Conservation (phyloP, 53 echinoderm and acorn worm species). For the Echinarachnius parma region DNA sequence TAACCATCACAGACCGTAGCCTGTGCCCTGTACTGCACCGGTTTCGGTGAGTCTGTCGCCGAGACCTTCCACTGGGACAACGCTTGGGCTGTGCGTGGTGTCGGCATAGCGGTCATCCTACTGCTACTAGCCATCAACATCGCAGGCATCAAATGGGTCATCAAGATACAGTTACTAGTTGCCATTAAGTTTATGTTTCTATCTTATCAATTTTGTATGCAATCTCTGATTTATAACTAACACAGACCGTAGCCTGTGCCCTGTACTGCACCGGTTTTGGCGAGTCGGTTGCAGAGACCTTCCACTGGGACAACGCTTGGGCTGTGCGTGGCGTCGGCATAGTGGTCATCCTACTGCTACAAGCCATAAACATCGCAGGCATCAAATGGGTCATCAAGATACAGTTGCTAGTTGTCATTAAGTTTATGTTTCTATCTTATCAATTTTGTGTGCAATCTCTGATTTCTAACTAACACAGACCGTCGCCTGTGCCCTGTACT, state of each 20-base stretch:
- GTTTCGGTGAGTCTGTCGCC: constrained; percentile 94
- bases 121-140: constrained; percentile 92
- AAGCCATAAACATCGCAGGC: constrained; percentile 95
- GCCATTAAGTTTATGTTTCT: neutral
- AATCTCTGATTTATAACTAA: no score
- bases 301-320: constrained; percentile 91
- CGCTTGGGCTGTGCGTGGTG: constrained; percentile 93
- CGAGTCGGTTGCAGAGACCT: constrained; percentile 86
- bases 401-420: constrained; percentile 94
- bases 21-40: constrained; percentile 96
- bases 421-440: neutral
- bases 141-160: constrained; percentile 96
- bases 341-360: constrained; percentile 77
- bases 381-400: constrained; percentile 98
- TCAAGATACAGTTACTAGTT: constrained; percentile 90
- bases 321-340: constrained; percentile 95
- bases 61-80: constrained; percentile 88
- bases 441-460: neutral
- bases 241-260: constrained; percentile 94
- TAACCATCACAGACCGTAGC: constrained; percentile 95
- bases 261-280: constrained; percentile 99
- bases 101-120: constrained; percentile 89
- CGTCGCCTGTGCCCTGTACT: constrained; percentile 96
- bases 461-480: no score
- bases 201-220: neutral